Base-by-base conservation (phyloP, 2,797 vertebrate species). In the Coluber constrictor region DNA sequence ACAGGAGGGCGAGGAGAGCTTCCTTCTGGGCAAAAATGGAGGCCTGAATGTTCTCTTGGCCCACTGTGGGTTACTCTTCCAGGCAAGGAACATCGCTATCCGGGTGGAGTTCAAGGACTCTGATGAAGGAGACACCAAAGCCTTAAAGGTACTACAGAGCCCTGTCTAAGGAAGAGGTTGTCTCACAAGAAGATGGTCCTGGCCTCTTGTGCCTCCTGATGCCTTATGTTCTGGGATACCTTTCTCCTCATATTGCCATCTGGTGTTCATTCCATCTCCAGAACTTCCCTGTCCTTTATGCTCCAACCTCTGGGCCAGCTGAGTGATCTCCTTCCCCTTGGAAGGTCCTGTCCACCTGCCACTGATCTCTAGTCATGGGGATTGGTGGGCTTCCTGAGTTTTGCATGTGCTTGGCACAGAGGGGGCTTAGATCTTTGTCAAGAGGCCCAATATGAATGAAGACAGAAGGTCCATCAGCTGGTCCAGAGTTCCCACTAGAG, bases 41-140 rank as follows among this genome's bases (percentile, higher is more conserved):
- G 29, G 15, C 55, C 87, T 57, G 51, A 15, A 32, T 61, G 13
- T 43, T 61, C 56, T 16, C 90, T 94, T 83, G 20, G 87, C 88
- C 13, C 56, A 87, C 15, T 2, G 57, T 2, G 91, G 89, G 86
- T 90, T 90, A 86, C 83, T 59, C 0, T 90, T 94, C 37, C 96
- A 99, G 99, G 99, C 99, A 0, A 98, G 99, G 96, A 99, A 99
- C 97, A 98, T 99, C 43, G 99, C 99, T 0, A 98, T 99, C 92
- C 98, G 98, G 92, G 96, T 99, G 90, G 99, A 99, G 97, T 99
- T 99, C 96, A 98, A 97, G 96, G 99, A 99, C 93, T 99, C 98
- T 0, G 99, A 99, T 92, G 99, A 99, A 87, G 98, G 98, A 47
- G 98, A 98, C 9, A 96, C 98, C 0, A 93, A 90, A 5, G 96